Evolutionary conservation across 2,797 vertebrate species (phyloP).

Genomic region (Neomorphus geoffroyi): DNA sequence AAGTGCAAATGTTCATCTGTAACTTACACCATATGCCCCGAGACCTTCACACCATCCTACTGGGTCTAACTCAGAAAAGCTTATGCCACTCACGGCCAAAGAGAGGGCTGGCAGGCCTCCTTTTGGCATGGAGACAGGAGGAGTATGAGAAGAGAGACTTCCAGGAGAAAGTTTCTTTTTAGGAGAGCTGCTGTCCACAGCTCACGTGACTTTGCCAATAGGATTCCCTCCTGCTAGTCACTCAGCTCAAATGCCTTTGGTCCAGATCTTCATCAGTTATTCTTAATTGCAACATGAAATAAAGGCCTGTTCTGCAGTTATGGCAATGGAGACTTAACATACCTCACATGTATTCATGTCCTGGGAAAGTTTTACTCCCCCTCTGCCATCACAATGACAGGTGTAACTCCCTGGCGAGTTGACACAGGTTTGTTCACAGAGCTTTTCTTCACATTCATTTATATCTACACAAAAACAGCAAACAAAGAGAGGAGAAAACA

Average conservation of each 20-base stretch:
- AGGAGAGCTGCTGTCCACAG: neutral
- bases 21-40: neutral
- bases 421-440: conserved; percentile 90
- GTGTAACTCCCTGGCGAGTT: conserved; percentile 91
- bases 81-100: neutral
- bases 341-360: conserved; percentile 94
- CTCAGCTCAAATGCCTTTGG: neutral
- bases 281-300: neutral
- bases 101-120: neutral
- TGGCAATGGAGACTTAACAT: neutral
- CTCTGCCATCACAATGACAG: conserved; percentile 93
- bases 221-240: neutral
- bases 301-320: neutral
- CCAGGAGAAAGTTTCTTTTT: neutral
- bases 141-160: neutral
- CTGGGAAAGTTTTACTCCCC: conserved; percentile 85
- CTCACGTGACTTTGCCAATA: neutral
- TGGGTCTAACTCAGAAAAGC: neutral
- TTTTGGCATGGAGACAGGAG: neutral
- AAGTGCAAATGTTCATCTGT: neutral
- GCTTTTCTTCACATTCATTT: conserved; percentile 87
- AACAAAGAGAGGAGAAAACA: neutral
- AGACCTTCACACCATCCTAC: neutral
- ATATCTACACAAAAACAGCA: conserved; percentile 79
- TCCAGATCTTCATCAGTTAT: neutral